Base-by-base conservation (phyloP, 2,113 vertebrate genomes). In the Alces alces region DNA sequence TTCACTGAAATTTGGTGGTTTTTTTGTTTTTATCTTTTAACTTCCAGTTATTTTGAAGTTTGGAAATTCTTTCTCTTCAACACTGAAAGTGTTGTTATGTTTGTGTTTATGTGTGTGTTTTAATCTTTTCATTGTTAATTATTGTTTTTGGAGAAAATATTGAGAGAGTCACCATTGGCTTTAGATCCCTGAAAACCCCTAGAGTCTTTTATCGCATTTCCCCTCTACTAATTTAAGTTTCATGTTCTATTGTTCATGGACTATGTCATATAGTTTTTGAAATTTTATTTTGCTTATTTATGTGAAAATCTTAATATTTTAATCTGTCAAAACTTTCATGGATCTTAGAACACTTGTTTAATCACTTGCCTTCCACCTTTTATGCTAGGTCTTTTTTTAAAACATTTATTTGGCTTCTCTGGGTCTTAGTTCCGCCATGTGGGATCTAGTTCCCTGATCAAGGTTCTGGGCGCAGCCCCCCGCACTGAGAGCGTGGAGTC, bases 241-340 rank as follows among this genome's bases (percentile, higher is more conserved):
- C 30, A 25, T 5, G 39, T 93, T 14, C 39, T 79, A 10, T 55
- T 91, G 57, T 54, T 58, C n/a, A 39, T 39, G 66, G 16, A 79
- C n/a, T 27, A 93, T 66, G 39, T 64, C 57, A 23, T 36, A 61
- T 11, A 6, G 16, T 4, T 50, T 79, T 86, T 88, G 57, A 87
- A 82, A 93, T 83, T 87, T 93, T 86, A 70, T 28, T 91, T 58
- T 84, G 19, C 12, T 43, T 79, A 45, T 70, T 43, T 79, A 45
- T 47, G 13, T 84, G n/a, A 64, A 80, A 80, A 60, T 96, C n/a
- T 93, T 86, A n/a, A 7, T 17, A 80, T 92, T 84, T 91, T 85
- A 89, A 64, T 86, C 43, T 89, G 7, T 10, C 23, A 73, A 57
- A 8, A 60, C 21, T 84, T 91, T 45, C 2, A 52, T 76, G 6